Percentiles rank a stretch among this genome's conserved stretches.
These are phyloP conservation scores for Leptinotarsa rubiginosa DNA, from an alignment of 2,888 invertebrate species.

Conservation along the genomic window DNA sequence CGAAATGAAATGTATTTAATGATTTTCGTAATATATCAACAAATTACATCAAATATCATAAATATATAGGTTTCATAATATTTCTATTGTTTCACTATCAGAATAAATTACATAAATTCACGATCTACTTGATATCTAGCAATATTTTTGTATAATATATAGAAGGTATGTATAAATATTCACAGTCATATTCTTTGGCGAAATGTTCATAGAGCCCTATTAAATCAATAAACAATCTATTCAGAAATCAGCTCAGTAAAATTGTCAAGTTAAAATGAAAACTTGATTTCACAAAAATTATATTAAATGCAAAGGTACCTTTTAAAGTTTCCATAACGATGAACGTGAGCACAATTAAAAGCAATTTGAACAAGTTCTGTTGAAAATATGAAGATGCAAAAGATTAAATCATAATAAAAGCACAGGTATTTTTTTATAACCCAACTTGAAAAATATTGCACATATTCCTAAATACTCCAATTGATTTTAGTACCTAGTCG, in stretches of 20 bases:
- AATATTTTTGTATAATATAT: constrained; percentile 62
- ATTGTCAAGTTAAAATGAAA: not conserved
- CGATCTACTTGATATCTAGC: constrained; percentile 54
- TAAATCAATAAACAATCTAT: constrained; percentile 37
- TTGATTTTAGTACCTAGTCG: constrained; percentile 36
- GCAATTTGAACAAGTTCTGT: not conserved
- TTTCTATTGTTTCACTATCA: constrained; percentile 49
- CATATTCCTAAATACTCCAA: constrained; percentile 40
- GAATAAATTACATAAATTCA: constrained; percentile 58
- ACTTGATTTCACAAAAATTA: constrained; percentile 19
- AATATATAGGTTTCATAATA: constrained; percentile 49
- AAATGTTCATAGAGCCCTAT: constrained; percentile 58
- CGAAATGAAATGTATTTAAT: constrained; percentile 44
- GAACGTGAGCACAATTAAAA: not conserved
- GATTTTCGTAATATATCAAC: constrained; percentile 38
- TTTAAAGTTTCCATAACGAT: not conserved
- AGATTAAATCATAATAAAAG: constrained; percentile 1
- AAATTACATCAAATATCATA: constrained; percentile 49
- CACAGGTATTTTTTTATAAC: not conserved
- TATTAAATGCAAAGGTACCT: too few species aligned
- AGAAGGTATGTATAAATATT: constrained; percentile 59
- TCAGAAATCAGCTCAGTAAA: constrained; percentile 23
- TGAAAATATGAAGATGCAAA: not conserved
- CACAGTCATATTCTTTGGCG: constrained; percentile 66
- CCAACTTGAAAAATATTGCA: constrained; percentile 54